Evolutionary conservation across 2,888 invertebrate genomes (phyloP).

Genomic region (Ichneumoninae sp.): DNA sequence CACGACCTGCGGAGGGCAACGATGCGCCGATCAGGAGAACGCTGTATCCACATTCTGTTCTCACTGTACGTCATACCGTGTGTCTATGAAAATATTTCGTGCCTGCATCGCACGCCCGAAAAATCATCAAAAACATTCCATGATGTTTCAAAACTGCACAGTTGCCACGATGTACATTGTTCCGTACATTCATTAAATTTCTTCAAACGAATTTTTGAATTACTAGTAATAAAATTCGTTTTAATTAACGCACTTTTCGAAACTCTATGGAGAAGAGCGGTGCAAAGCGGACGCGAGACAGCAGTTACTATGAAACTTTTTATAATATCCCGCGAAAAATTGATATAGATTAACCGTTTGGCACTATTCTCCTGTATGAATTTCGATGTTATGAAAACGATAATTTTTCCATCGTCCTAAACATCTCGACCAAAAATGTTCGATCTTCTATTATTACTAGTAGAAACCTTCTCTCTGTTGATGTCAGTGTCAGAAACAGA

Average conservation of each 20-base stretch:
- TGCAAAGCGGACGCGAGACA: background rate
- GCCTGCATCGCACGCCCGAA: background rate
- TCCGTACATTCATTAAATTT: slow-evolving; percentile 32
- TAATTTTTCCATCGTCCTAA: background rate
- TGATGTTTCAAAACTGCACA: slow-evolving; percentile 36
- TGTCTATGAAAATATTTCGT: slow-evolving; percentile 48
- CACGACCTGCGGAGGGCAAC: slow-evolving; percentile 7
- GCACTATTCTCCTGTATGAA: background rate
- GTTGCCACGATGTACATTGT: background rate
- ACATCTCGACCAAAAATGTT: background rate
- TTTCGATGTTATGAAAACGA: background rate
- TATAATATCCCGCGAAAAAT: background rate
- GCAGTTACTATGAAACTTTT: background rate
- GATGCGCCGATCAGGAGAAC: slow-evolving; percentile 55
- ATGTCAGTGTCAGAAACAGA: background rate
- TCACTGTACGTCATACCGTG: slow-evolving; percentile 10
- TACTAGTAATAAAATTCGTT: background rate
- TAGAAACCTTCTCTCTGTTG: background rate
- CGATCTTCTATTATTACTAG: background rate
- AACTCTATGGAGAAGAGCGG: background rate
- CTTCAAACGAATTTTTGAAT: slow-evolving; percentile 21
- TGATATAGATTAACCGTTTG: background rate
- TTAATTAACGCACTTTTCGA: background rate
- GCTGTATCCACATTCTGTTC: slow-evolving; percentile 13
- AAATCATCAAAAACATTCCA: background rate